phyloP scores from a whole-genome alignment of 2,113 vertebrate species.

The Nothoprocta perdicaria region DNA sequence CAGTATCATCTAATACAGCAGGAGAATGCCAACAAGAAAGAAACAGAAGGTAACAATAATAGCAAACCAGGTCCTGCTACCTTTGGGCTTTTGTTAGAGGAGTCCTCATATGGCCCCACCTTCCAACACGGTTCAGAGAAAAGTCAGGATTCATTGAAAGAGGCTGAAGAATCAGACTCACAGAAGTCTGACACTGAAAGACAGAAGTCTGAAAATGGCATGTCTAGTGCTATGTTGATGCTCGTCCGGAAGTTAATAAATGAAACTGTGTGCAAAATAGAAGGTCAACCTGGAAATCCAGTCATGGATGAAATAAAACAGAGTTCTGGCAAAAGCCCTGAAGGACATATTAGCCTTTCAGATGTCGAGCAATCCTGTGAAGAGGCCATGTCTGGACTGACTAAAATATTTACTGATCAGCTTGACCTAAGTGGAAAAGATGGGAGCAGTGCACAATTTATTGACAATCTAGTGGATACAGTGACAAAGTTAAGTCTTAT shows the following conservation, averaged over 20 bases:
- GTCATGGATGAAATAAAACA: neutral
- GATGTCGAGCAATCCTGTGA: neutral
- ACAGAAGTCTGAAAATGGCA: neutral
- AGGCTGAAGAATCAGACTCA: neutral
- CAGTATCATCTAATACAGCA: conserved; percentile 58
- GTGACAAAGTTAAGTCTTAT: conserved; percentile 71
- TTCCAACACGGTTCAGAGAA: neutral
- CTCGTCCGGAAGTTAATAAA: neutral
- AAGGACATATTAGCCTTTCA: neutral
- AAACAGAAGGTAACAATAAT: neutral
- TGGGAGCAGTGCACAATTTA: neutral
- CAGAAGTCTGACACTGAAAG: neutral
- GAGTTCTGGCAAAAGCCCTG: neutral
- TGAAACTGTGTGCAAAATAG: conserved; percentile 1
- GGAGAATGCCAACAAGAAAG: conserved; percentile 3
- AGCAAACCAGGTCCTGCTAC: neutral
- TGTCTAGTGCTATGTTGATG: neutral
- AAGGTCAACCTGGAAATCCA: neutral
- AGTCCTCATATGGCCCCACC: neutral
- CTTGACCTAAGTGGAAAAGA: conserved; percentile 4
- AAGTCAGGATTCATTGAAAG: neutral
- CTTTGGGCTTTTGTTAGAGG: neutral
- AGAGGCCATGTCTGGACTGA: conserved; percentile 15
- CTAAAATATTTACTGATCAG: conserved; percentile 41
- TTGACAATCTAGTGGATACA: conserved; percentile 57